Base-by-base conservation (phyloP, 2,797 vertebrate species). In the Anas acuta region DNA sequence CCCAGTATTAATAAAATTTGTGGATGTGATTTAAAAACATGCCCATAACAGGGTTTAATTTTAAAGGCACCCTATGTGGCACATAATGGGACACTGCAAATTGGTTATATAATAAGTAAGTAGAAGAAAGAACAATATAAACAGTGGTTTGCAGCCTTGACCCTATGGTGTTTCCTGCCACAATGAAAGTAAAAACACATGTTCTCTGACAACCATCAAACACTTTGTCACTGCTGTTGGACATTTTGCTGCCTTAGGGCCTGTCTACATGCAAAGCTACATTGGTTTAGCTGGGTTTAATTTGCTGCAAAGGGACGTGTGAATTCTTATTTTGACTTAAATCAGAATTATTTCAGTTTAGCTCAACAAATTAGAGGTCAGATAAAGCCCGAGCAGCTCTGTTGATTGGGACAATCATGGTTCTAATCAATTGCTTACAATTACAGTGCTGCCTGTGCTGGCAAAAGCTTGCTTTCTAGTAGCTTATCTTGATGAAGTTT, bases 181-280 rank as follows among this genome's bases (percentile, higher is more conserved):
- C 93, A 96, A 92, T n/a, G 89, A 94, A 96, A 97, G 92, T 93
- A 95, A 93, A 94, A 96, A 96, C 95, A 96, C 71, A 89, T 96
- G 92, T 88, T 94, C 92, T 64, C 79, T 66, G 76, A 96, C 87
- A 93, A 87, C 73, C 80, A 94, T 89, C 94, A 67, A 96, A 80
- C 89, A 94, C 60, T 95, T 67, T 96, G 93, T 91, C 93, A 93
- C 87, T 92, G 89, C 77, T 76, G 73, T 84, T 92, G 83, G 93
- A 90, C 85, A 82, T 84, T 89, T 88, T 1, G 4, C 77, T 94
- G 95, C 95, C 93, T 93, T 81, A 79, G 80, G 93, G 92, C 60
- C 94, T 67, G 74, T 89, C 85, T 82, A 67, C 87, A 87, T 53
- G 71, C 87, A 95, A 89, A 93, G 61, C 60, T 90, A 60, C 23